Evolutionary conservation across 1,140 invertebrate genomes (phyloP).

Genomic region (Drosophila serrata): DNA sequence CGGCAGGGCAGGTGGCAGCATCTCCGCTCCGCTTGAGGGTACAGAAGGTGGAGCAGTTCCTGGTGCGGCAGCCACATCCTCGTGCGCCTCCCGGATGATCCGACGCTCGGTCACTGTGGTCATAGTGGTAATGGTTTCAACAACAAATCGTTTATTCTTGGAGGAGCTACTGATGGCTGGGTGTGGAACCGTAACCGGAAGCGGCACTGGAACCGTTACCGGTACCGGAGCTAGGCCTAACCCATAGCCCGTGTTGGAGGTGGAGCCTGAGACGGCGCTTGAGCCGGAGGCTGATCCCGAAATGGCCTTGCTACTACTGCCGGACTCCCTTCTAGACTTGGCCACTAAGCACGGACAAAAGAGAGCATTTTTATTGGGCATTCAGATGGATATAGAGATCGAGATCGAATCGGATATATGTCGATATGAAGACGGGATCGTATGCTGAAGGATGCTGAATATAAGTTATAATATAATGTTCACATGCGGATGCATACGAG

Average conservation of each 20-base stretch:
- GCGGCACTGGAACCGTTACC: slow-evolving; percentile 20
- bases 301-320: slow-evolving; percentile 37
- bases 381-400: not conserved
- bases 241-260: slow-evolving; percentile 6
- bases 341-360: slow-evolving; percentile 47
- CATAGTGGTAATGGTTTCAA: slow-evolving; percentile 89
- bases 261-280: not conserved
- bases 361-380: slow-evolving; percentile 63
- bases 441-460: slow-evolving; percentile 1
- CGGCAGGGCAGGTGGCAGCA: slow-evolving; percentile 70
- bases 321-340: slow-evolving; percentile 69
- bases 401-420: slow-evolving; percentile 6
- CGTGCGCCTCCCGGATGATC: slow-evolving; percentile 87
- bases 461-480: not conserved
- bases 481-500: slow-evolving; percentile 16
- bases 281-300: slow-evolving; percentile 22
- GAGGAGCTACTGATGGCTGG: slow-evolving; percentile 56
- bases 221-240: slow-evolving; percentile 14
- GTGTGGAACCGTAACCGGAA: slow-evolving; percentile 20
- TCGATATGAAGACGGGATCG: slow-evolving; percentile 3
- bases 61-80: slow-evolving; percentile 50
- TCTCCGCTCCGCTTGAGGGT: slow-evolving; percentile 18
- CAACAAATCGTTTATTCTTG: slow-evolving; percentile 88
- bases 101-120: slow-evolving; percentile 89
- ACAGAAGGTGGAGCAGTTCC: not conserved